Evolutionary conservation across 2,888 invertebrate species (phyloP), one percentile per base, ranked within the genome.

Genomic region (Drosophila koepferae): DNA sequence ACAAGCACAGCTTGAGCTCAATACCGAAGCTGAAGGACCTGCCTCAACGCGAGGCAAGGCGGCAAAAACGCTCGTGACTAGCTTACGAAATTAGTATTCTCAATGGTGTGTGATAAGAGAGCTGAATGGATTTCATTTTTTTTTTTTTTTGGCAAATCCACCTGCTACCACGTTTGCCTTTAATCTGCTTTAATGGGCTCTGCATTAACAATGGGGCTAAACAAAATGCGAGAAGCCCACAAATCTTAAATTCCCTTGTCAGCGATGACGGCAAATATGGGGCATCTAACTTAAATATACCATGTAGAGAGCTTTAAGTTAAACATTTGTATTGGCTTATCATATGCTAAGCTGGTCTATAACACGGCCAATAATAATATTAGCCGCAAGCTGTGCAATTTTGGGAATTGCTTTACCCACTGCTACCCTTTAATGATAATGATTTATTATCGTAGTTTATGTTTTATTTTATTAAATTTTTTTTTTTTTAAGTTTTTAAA

Each of bases 181-280:
- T 81, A 89, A 81, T 76, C 84, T 76, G 56, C 72, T 72, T 70
- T 74, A 86, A 85, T 84, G 71, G 49, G 38, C 73, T 72, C 68
- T 64, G 18, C 14, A 68, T 67, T 77, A 83, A 71, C 68, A 73
- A 70, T 53, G 65, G 12, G 49, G 63, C 53, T 44, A 28, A 43
- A 38, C 41, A 38, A 49, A 43, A 28, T 23, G 49, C 53, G 54
- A 53, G 48, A 16, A 20, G 16, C 16, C 49, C 40, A 28, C 31
- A 61, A 49, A 28, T 44, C 51, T 63, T 51, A 10, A 31, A 38
- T 36, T 23, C 62, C 20, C n/a, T 18, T 51, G 61, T 31, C 20
- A 58, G 28, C 72, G 76, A 67, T 8, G 16, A 7, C 53, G n/a
- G 12, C 6, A 23, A 46, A n/a, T 7, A 7, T 12, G 3, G 6